phyloP scores from a whole-genome alignment of 2,888 invertebrate genomes.

The Trypoxylon attenuatum region DNA sequence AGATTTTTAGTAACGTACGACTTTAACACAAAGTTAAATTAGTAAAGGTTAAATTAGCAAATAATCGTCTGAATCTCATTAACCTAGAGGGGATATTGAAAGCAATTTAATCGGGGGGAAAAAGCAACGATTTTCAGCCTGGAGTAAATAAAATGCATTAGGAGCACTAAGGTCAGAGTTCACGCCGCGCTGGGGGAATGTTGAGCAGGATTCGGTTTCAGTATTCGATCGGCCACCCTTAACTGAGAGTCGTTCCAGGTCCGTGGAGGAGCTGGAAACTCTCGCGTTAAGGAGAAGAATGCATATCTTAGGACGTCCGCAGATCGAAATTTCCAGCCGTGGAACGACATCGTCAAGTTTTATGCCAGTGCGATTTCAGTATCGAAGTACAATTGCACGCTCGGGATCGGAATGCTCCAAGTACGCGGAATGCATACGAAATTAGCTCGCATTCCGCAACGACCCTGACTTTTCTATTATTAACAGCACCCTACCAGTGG shows the following conservation, averaged over 20 bases:
- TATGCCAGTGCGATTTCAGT: constrained; percentile 27
- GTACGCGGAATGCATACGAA: constrained; percentile 29
- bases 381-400: constrained; percentile 31
- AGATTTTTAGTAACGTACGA: too few species aligned
- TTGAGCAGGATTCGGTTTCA: too few species aligned
- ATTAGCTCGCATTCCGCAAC: constrained; percentile 19
- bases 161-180: too few species aligned
- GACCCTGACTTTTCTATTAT: background rate
- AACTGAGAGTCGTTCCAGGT: background rate
- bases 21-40: too few species aligned
- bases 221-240: too few species aligned
- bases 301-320: background rate
- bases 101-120: too few species aligned
- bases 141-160: too few species aligned
- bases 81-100: too few species aligned
- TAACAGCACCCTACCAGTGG: background rate
- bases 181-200: too few species aligned
- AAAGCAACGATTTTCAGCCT: too few species aligned
- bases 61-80: too few species aligned
- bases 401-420: constrained; percentile 15
- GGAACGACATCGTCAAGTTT: constrained; percentile 28
- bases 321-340: constrained; percentile 17
- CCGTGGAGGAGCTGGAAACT: background rate
- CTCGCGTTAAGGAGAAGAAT: background rate
- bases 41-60: too few species aligned